phyloP scores from a whole-genome alignment of 1,140 invertebrate genomes.

The Drosophila sulfurigaster region DNA sequence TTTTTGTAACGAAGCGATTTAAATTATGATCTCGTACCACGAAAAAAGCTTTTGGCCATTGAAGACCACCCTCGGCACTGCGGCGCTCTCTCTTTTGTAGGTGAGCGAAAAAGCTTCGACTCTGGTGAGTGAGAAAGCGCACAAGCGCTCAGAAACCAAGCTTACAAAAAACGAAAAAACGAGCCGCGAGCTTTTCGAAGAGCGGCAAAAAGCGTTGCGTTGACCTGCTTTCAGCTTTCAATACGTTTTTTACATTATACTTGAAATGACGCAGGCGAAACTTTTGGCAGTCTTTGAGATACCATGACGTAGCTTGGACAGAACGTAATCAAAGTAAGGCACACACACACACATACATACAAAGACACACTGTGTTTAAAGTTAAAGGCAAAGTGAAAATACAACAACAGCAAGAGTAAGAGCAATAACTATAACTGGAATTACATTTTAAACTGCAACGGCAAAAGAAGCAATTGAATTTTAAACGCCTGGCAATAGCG shows the following conservation, averaged over 20 bases:
- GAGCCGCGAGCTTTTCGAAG: slow-evolving; percentile 33
- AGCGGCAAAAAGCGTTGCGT: slow-evolving; percentile 40
- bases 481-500: slow-evolving; percentile 7
- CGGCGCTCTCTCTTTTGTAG: not conserved
- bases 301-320: slow-evolving; percentile 67
- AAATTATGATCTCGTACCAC: slow-evolving; percentile 36
- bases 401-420: not conserved
- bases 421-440: not conserved
- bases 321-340: slow-evolving; percentile 45
- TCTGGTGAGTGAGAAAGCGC: slow-evolving; percentile 18
- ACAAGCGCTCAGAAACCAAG: slow-evolving; percentile 31
- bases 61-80: slow-evolving; percentile 35
- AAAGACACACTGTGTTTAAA: not conserved
- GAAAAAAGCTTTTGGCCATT: slow-evolving; percentile 1
- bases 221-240: slow-evolving; percentile 36
- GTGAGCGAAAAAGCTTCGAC: slow-evolving; percentile 7
- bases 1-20: slow-evolving; percentile 16
- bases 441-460: not conserved
- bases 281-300: slow-evolving; percentile 65
- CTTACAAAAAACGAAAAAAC: slow-evolving; percentile 25
- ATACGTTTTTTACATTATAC: slow-evolving; percentile 47
- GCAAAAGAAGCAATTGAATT: slow-evolving; percentile 8
- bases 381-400: slow-evolving; percentile 15
- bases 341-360: not conserved
- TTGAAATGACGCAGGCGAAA: slow-evolving; percentile 48